Conservation (phyloP, 2,113 vertebrate species). For the Irena cyanogastra region DNA sequence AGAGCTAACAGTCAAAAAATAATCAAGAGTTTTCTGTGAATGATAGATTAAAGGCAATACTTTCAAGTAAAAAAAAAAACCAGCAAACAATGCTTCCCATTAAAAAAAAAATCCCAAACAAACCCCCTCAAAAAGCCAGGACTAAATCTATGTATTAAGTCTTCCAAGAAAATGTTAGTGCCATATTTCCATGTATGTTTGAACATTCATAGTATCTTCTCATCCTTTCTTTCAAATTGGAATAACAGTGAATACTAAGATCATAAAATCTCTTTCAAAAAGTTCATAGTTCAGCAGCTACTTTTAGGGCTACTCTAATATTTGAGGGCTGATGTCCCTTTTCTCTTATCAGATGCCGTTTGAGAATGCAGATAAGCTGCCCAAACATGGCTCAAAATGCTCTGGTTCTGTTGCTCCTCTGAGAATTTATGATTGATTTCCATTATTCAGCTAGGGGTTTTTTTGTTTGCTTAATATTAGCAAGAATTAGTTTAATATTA, state of each 20-base stretch:
- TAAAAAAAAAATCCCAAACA: fast-evolving
- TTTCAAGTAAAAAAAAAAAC: neutral
- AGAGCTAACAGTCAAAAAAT: neutral
- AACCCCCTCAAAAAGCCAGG: neutral
- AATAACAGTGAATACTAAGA: neutral
- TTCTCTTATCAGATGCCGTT: neutral
- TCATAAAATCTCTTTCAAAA: neutral
- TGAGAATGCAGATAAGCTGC: neutral
- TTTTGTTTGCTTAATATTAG: neutral
- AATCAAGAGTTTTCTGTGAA: neutral
- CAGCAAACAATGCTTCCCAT: neutral
- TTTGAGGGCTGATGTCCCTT: neutral
- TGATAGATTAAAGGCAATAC: neutral
- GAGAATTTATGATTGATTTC: neutral
- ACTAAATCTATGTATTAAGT: neutral
- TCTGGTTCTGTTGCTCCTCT: neutral
- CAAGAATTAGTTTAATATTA: neutral
- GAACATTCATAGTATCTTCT: neutral
- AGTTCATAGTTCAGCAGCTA: neutral
- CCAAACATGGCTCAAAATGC: neutral
- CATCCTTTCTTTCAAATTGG: neutral
- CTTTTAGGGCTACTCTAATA: neutral
- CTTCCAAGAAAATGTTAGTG: neutral
- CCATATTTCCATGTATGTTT: neutral
- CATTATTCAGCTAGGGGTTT: fast-evolving